A percentile compares a stretch with the other conserved stretches of the same genome.
Evolutionary conservation across 2,888 invertebrate species (phyloP).

Genomic region (Bugulina stolonifera): DNA sequence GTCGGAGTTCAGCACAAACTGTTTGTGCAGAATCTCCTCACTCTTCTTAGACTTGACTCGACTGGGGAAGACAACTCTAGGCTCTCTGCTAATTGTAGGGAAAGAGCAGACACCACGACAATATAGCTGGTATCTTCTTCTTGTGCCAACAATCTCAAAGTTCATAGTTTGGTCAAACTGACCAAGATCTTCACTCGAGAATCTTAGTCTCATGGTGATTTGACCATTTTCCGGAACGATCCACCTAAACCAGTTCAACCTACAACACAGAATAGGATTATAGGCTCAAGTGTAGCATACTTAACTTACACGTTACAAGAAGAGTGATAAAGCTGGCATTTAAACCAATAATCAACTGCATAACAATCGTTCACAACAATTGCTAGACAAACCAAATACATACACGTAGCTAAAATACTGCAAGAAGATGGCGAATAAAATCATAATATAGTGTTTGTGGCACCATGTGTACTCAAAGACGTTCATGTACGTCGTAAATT

Average conservation of each 20-base stretch:
- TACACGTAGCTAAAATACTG: no score
- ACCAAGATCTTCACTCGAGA: constrained; percentile 51
- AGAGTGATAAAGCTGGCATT: not conserved
- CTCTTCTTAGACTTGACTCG: constrained; percentile 47
- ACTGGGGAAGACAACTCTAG: constrained; percentile 52
- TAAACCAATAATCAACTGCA: no score
- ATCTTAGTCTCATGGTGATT: constrained; percentile 44
- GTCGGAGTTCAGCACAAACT: constrained; percentile 48
- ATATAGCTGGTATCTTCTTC: constrained; percentile 51
- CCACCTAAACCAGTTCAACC: constrained; percentile 51
- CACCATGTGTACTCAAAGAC: no score
- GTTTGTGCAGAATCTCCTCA: constrained; percentile 52
- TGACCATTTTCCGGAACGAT: constrained; percentile 49
- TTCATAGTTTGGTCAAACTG: constrained; percentile 54
- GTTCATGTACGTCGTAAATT: no score
- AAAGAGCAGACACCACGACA: constrained; percentile 53
- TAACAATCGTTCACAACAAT: no score
- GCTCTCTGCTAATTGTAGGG: constrained; percentile 53
- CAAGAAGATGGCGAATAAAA: no score
- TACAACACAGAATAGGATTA: no score
- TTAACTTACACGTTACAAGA: not conserved
- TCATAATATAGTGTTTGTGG: no score
- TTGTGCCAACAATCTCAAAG: constrained; percentile 53
- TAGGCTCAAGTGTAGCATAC: not conserved
- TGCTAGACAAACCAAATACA: no score